Conservation (phyloP, 2,113 vertebrate genomes). For the Neomonachus schauinslandi region DNA sequence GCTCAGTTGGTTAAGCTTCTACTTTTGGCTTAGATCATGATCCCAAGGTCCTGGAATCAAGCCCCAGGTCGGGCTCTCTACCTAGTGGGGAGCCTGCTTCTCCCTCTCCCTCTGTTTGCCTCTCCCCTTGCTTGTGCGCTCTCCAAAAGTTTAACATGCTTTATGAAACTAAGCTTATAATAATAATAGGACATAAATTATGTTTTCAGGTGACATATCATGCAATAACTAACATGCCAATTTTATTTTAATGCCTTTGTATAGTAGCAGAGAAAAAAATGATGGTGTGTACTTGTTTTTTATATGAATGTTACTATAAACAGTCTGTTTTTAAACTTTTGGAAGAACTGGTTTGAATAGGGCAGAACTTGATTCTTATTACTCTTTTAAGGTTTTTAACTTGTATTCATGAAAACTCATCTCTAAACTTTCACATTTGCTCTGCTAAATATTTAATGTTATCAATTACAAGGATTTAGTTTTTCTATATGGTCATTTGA, state of each 20-base stretch:
- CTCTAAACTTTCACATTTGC: neutral
- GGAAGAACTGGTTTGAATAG: neutral
- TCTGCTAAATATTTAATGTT: constrained; percentile 1
- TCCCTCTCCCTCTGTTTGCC: no score
- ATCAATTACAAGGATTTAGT: neutral
- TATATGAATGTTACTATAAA: neutral
- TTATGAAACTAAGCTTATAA: neutral
- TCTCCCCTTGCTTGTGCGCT: no score
- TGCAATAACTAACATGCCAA: neutral
- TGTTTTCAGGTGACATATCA: neutral
- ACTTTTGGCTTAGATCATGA: no score
- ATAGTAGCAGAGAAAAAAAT: neutral
- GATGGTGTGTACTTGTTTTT: neutral
- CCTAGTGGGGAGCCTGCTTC: no score
- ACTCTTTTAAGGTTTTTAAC: neutral
- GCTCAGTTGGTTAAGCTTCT: neutral
- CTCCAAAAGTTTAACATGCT: neutral
- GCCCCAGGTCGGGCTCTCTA: no score
- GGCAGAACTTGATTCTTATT: neutral
- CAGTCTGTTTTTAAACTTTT: neutral
- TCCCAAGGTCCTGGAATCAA: no score
- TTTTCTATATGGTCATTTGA: neutral
- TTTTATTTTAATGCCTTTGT: neutral
- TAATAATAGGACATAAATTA: neutral
- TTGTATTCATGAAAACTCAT: constrained; percentile 5